phyloP scores from a whole-genome alignment of 2,888 invertebrate genomes.

The Mimachlamys varia region DNA sequence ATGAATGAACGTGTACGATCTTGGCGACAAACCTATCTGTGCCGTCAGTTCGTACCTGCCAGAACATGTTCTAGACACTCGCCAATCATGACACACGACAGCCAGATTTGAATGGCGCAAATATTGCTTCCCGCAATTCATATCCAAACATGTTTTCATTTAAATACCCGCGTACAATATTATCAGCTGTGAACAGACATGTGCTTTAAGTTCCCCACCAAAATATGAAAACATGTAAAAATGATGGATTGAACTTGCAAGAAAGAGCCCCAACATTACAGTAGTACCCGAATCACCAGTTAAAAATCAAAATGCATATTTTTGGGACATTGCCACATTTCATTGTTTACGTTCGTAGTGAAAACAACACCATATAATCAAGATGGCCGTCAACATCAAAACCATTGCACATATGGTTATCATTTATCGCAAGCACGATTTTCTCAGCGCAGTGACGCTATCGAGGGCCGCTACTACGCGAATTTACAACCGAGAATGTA shows the following conservation, averaged over 20 bases:
- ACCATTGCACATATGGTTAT: not conserved
- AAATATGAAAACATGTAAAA: not conserved
- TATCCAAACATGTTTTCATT: slow-evolving; percentile 34
- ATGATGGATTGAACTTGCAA: not conserved
- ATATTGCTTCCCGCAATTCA: slow-evolving; percentile 29
- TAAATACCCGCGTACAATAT: slow-evolving; percentile 27
- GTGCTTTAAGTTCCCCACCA: not conserved
- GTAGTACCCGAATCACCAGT: not conserved
- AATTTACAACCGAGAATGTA: slow-evolving; percentile 32
- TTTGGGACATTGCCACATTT: slow-evolving; percentile 24
- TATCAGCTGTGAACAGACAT: not conserved
- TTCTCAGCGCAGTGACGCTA: not conserved
- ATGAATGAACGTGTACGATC: slow-evolving; percentile 4
- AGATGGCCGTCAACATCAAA: slow-evolving; percentile 36
- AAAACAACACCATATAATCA: slow-evolving; percentile 20
- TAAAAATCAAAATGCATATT: not conserved
- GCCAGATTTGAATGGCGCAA: slow-evolving; percentile 31
- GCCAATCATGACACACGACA: slow-evolving; percentile 11
- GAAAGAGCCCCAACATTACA: not conserved
- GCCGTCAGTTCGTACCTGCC: not conserved
- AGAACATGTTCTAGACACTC: not conserved
- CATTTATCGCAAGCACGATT: not conserved
- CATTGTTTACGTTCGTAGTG: slow-evolving; percentile 23
- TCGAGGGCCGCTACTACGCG: slow-evolving; percentile 17
- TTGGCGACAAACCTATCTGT: slow-evolving; percentile 14